Percentiles rank a stretch among this genome's conserved stretches.
Evolutionary conservation across 2,113 vertebrate genomes (phyloP).

Genomic region (Centropristis striata): DNA sequence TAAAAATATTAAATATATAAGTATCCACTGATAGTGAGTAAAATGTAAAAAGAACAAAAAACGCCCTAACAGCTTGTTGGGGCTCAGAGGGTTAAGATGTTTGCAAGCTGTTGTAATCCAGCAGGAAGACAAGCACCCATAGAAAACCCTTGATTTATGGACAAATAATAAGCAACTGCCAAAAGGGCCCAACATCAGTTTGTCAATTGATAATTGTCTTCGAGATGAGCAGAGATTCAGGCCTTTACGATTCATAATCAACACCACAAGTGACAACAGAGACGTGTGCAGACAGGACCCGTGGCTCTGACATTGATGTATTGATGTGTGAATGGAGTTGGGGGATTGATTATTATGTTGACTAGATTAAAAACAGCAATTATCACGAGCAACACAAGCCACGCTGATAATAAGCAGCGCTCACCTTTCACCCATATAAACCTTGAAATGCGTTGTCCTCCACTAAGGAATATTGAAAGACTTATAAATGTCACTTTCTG

Average conservation of each 20-base stretch:
- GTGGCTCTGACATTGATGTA: constrained; percentile 20
- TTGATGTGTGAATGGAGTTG: constrained; percentile 12
- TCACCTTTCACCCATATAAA: constrained; percentile 27
- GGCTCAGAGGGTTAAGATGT: no score
- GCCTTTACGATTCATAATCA: not conserved
- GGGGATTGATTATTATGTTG: constrained; percentile 26
- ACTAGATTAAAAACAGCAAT: constrained; percentile 32
- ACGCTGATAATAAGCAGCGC: constrained; percentile 1
- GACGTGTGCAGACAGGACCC: constrained; percentile 6
- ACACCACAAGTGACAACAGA: not conserved
- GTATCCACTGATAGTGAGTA: no score
- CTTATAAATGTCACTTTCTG: no score
- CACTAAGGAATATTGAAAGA: no score
- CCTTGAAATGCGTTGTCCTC: no score
- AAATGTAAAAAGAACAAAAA: no score
- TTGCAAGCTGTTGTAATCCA: not conserved
- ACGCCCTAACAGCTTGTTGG: not conserved
- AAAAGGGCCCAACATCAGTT: not conserved
- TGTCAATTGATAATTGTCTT: not conserved
- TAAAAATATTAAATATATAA: no score
- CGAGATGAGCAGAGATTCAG: not conserved
- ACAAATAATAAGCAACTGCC: not conserved
- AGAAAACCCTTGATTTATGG: not conserved
- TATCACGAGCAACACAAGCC: constrained; percentile 21
- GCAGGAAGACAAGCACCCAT: not conserved